Conservation (phyloP, 2,888 invertebrate species). For the Alsophila aescularia region DNA sequence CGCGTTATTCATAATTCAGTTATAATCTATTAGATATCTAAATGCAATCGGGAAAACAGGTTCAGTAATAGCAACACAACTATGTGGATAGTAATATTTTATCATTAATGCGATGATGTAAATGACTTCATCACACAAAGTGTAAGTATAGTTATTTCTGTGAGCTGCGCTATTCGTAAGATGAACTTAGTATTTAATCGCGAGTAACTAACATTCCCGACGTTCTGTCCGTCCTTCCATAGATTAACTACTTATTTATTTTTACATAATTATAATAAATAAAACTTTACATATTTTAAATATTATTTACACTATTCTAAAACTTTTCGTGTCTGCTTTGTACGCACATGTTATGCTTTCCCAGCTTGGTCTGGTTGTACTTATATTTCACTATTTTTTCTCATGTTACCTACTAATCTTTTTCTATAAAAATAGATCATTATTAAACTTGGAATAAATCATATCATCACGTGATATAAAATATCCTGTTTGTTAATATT, state of each 20-base stretch:
- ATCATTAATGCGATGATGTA: background rate
- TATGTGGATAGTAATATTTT: background rate
- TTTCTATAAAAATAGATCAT: constrained; percentile 35
- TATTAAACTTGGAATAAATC: constrained; percentile 55
- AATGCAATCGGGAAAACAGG: constrained; percentile 10
- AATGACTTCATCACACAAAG: constrained; percentile 9
- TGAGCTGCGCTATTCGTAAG: constrained; percentile 1
- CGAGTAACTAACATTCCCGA: constrained; percentile 41
- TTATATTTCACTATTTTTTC: constrained; percentile 57
- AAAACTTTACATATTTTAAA: constrained; percentile 7
- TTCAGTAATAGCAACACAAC: constrained; percentile 1
- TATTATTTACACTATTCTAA: constrained; percentile 38
- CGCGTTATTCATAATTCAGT: background rate
- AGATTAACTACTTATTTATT: constrained; percentile 55
- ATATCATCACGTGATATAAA: constrained; percentile 68
- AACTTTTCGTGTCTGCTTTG: constrained; percentile 38
- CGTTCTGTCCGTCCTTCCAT: constrained; percentile 58
- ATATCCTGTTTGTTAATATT: constrained; percentile 46
- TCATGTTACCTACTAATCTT: constrained; percentile 36
- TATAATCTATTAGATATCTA: background rate
- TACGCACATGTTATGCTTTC: constrained; percentile 36
- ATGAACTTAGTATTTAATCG: constrained; percentile 16
- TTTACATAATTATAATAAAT: constrained; percentile 29
- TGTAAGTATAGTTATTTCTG: background rate
- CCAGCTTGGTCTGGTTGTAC: constrained; percentile 58